A percentile compares a stretch with the other conserved stretches of the same genome.
phyloP scores from a whole-genome alignment of 2,113 vertebrate genomes.

The Eulemur macaco region DNA sequence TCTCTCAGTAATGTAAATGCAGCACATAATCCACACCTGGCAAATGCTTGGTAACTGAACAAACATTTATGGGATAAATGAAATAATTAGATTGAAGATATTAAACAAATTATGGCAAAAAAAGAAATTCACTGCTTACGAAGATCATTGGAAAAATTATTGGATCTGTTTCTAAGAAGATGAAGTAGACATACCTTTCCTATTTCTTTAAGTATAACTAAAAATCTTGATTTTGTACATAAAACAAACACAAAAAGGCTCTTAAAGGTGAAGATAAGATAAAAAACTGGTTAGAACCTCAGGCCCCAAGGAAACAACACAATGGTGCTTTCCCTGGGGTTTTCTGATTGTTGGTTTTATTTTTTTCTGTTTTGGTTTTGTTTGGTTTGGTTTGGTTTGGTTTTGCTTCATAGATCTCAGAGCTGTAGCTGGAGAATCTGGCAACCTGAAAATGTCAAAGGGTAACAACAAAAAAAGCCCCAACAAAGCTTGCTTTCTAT shows the following conservation, averaged over 20 bases:
- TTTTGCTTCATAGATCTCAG: not conserved
- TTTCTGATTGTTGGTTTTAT: not conserved
- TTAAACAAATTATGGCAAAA: not conserved
- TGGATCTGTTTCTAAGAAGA: not conserved
- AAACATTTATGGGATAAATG: constrained; percentile 14
- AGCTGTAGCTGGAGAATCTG: not conserved
- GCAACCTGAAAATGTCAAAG: not conserved
- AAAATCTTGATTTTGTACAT: not conserved
- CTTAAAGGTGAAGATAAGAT: not conserved
- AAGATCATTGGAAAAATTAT: not conserved
- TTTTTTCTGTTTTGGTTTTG: not conserved
- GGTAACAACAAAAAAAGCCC: not conserved
- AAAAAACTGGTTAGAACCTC: not conserved
- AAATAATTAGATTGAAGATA: not conserved
- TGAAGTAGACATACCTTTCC: not conserved
- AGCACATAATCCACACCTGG: not conserved
- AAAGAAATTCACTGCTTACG: not conserved
- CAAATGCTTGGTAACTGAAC: not conserved
- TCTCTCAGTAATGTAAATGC: not conserved
- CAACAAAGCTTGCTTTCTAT: not conserved
- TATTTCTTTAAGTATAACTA: not conserved
- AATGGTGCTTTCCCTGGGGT: not conserved
- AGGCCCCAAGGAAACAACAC: not conserved
- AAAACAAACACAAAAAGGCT: not conserved
- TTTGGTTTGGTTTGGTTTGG: not conserved